Evolutionary conservation across 92 coral and sea anemone species (phyloP).

Genomic region (Zoanthus gigantus): DNA sequence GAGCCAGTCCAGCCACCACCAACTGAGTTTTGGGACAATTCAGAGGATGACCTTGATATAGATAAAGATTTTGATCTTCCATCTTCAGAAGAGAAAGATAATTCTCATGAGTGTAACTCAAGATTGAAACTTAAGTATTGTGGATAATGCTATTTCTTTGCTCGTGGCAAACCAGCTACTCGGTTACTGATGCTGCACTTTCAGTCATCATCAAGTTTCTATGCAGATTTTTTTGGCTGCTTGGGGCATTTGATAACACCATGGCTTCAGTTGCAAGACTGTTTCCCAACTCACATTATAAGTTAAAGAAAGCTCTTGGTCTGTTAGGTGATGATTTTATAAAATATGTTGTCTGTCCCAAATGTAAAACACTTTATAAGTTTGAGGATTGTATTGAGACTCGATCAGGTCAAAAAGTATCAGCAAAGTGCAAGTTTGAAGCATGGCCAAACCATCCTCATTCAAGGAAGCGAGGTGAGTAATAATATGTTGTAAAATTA

Average conservation of each 20-base stretch:
- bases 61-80: too few species aligned
- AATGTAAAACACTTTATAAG: conserved; percentile 7
- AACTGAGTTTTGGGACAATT: too few species aligned
- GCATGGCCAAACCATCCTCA: conserved; percentile 31
- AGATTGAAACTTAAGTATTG: too few species aligned
- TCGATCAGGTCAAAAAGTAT: conserved; percentile 1
- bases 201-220: too few species aligned
- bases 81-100: too few species aligned
- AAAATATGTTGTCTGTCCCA: conserved; percentile 16
- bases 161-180: too few species aligned
- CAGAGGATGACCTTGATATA: too few species aligned
- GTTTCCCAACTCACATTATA: conserved; percentile 4
- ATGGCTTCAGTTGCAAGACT: background rate
- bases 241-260: conserved; percentile 8
- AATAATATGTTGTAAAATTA: too few species aligned
- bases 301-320: conserved; percentile 8
- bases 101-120: too few species aligned
- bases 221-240: background rate
- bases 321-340: conserved; percentile 10
- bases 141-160: too few species aligned
- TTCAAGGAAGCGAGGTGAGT: background rate
- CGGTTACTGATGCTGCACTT: too few species aligned
- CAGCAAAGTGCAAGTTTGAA: background rate
- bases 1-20: too few species aligned
- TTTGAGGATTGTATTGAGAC: background rate